Base-by-base conservation (phyloP, 30 jellyfish, hydroid and myxozoan species). In the Sanderia malayensis region DNA sequence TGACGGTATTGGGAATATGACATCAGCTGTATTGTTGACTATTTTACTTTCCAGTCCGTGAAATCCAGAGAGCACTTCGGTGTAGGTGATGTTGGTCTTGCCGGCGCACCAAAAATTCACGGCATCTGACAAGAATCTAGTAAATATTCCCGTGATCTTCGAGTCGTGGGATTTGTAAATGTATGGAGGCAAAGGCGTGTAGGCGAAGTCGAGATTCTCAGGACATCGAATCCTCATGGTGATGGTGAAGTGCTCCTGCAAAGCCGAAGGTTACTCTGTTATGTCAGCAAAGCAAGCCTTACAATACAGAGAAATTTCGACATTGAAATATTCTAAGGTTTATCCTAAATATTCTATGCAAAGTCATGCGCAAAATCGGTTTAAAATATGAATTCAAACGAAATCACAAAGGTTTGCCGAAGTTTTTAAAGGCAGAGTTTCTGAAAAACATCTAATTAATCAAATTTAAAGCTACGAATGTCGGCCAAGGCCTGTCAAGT, bases 211-310 rank as follows among this genome's bases (percentile, higher is more conserved):
- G 31, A 76, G 47, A 2, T 55, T 45, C 17, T 76, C 87, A 10
- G 87, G 87, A 37, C 87, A 76, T 9, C 87, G 72, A 21, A 52
- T 80, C 46, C 87, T 61, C 87, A 76, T 76, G 46, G 52, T 37
- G 6, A 37, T 13, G 52, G 6, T 37, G 52, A 37, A 37, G 13
- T 37, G 52, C 13, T 4, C 52, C 52, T 37, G 52, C 13, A 37
- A 37, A 37, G 13, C 6, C 52, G 10, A 13, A 37, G 6, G 6
- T 13, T 37, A 37, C 52, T 37, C 52, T 37, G 10, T 37, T 13
- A 6, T 37, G 52, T 13, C 52, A 37, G n/a, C n/a, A n/a, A n/a
- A n/a, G n/a, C n/a, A n/a, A n/a, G n/a, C n/a, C n/a, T n/a, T n/a
- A n/a, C n/a, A n/a, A n/a, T n/a, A n/a, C n/a, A n/a, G n/a, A n/a